Percentiles rank a stretch among this genome's conserved stretches.
Evolutionary conservation across 1,140 invertebrate species (phyloP).

Genomic region (Philopotamus ludificatus): DNA sequence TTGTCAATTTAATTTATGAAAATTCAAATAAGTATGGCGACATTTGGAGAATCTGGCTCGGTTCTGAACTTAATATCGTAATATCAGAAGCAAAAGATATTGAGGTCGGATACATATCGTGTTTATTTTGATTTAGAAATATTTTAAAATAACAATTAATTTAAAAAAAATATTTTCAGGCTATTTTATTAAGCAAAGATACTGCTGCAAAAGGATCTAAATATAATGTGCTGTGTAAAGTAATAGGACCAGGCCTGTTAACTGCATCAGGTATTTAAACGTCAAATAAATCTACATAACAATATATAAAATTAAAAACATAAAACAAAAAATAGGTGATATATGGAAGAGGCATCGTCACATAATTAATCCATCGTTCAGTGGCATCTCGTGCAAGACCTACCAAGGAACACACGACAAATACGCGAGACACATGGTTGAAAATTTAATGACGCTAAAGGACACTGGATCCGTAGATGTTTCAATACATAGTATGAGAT

Average conservation of each 20-base stretch:
- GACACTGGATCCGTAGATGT: not conserved
- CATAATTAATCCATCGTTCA: slow-evolving; percentile 10
- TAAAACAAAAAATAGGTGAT: no score
- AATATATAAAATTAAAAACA: no score
- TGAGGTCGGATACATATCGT: no score
- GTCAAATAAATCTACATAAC: no score
- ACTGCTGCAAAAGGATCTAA: not conserved
- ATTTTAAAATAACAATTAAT: no score
- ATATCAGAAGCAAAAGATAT: slow-evolving; percentile 17
- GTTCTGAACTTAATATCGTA: slow-evolving; percentile 6
- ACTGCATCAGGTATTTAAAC: slow-evolving; percentile 1
- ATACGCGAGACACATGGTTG: slow-evolving; percentile 1
- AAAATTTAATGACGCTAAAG: not conserved
- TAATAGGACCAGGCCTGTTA: not conserved
- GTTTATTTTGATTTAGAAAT: no score
- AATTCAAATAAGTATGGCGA: no score
- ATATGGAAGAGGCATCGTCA: slow-evolving; percentile 8
- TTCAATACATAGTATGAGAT: not conserved
- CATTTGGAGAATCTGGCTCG: slow-evolving; percentile 13
- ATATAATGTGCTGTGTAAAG: not conserved
- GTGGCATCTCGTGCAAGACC: not conserved
- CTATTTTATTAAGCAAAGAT: not conserved
- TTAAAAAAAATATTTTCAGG: not conserved
- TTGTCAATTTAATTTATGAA: no score
- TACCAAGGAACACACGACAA: not conserved